A percentile compares a stretch with the other conserved stretches of the same genome.
These are phyloP conservation scores for Catharus fuscescens DNA, from an alignment of 2,113 vertebrate genomes.

Conservation along the genomic window DNA sequence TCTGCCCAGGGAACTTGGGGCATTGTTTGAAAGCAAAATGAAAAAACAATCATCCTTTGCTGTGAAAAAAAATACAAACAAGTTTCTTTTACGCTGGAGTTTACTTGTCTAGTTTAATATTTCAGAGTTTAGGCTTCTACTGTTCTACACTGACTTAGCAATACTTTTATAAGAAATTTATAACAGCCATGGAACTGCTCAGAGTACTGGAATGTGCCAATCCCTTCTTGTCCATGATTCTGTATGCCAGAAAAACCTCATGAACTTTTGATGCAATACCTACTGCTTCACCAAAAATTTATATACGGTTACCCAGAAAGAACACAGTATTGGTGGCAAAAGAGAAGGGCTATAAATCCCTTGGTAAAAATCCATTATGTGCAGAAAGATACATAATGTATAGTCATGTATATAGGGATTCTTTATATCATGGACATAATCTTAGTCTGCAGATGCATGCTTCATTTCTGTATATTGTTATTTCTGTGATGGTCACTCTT, in stretches of 20 bases:
- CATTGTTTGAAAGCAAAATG: neutral
- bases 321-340: neutral
- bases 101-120: neutral
- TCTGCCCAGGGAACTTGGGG: neutral
- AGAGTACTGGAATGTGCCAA: neutral
- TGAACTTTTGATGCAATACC: neutral
- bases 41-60: neutral
- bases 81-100: neutral
- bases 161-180: neutral
- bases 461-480: conserved; percentile 18
- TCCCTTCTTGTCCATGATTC: neutral
- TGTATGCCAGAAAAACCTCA: neutral
- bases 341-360: neutral
- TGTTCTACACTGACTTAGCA: neutral
- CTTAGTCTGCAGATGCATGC: neutral
- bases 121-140: neutral
- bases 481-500: neutral
- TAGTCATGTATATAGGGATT: neutral
- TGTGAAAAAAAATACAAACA: neutral
- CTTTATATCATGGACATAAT: neutral
- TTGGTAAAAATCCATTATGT: neutral
- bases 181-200: neutral
- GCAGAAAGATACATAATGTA: neutral
- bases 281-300: neutral
- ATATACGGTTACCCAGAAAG: neutral